phyloP scores from a whole-genome alignment of 2,888 invertebrate genomes.

The Drosophila rubida region DNA sequence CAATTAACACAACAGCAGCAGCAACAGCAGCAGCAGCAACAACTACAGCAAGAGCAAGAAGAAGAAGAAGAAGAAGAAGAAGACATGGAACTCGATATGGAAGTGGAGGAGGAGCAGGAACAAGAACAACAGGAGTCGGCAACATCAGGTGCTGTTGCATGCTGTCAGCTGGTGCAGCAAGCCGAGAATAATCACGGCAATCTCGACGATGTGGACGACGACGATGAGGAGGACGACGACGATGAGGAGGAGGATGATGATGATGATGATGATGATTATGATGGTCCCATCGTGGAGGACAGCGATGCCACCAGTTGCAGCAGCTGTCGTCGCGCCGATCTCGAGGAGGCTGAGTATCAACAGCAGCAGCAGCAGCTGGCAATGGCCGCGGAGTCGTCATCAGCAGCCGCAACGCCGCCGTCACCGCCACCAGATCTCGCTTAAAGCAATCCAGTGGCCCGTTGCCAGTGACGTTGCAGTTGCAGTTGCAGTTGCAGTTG shows the following conservation, averaged over 20 bases:
- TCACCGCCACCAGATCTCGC: conserved; percentile 19
- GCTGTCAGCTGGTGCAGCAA: not conserved
- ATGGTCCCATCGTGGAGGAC: conserved; percentile 67
- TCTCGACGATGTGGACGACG: conserved; percentile 1
- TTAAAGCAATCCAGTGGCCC: conserved; percentile 3
- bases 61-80: not conserved
- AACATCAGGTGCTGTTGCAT: not conserved
- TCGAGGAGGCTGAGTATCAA: conserved; percentile 49
- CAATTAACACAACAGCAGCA: conserved; percentile 23
- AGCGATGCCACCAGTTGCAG: conserved; percentile 73
- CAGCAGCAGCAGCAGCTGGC: conserved; percentile 16
- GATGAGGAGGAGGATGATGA: conserved; percentile 20
- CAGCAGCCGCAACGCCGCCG: conserved; percentile 25
- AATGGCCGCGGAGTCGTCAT: conserved; percentile 9
- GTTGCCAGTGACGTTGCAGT: conserved; percentile 9
- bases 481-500: conserved; percentile 23
- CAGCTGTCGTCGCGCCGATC: conserved; percentile 65
- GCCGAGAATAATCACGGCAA: not conserved
- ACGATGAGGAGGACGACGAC: conserved; percentile 4
- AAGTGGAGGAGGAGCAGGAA: conserved; percentile 16
- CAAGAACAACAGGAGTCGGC: not conserved
- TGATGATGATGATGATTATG: conserved; percentile 54
- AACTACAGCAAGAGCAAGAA: conserved; percentile 1
- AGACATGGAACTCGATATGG: conserved; percentile 29
- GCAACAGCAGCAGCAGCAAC: conserved; percentile 17